A percentile compares a stretch with the other conserved stretches of the same genome.
Conservation (phyloP, 2,797 vertebrate genomes). For the Gephyroberyx darwinii region DNA sequence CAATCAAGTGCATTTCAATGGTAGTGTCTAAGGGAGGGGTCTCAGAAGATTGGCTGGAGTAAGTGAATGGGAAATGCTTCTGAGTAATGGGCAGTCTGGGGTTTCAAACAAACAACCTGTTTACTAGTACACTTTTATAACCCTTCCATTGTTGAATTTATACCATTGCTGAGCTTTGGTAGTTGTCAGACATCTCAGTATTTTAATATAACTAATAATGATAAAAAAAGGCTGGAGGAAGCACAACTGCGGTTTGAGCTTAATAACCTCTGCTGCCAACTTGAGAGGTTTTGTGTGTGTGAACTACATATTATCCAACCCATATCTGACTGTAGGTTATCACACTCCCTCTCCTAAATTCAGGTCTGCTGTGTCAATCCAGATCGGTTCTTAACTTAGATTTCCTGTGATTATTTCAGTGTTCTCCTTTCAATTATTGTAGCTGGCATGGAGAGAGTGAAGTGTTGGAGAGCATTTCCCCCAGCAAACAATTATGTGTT, state of each 20-base stretch:
- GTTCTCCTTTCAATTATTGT: neutral
- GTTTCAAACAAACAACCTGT: neutral
- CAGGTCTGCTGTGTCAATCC: slow-evolving; percentile 16
- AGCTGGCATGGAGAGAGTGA: neutral
- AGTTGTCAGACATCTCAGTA: neutral
- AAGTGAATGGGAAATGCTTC: too few species aligned
- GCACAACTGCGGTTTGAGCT: neutral
- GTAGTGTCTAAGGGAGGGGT: too few species aligned
- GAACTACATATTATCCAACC: neutral
- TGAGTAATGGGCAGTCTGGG: too few species aligned
- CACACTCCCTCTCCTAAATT: slow-evolving; percentile 8
- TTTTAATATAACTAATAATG: too few species aligned
- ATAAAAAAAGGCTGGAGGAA: slow-evolving; percentile 4
- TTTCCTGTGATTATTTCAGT: slow-evolving; percentile 38
- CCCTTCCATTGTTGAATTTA: too few species aligned
- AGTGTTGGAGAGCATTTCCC: neutral
- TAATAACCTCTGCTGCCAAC: neutral
- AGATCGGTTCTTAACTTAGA: slow-evolving; percentile 24
- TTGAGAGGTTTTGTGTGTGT: neutral
- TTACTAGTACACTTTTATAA: neutral
- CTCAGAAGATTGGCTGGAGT: too few species aligned
- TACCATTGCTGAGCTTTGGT: too few species aligned
- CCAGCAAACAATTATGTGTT: slow-evolving; percentile 40
- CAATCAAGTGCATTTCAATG: too few species aligned
- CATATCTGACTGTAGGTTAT: slow-evolving; percentile 8